phyloP scores from a whole-genome alignment of 37 sponge, comb jelly and placozoan genomes.

The Geodia barretti region DNA sequence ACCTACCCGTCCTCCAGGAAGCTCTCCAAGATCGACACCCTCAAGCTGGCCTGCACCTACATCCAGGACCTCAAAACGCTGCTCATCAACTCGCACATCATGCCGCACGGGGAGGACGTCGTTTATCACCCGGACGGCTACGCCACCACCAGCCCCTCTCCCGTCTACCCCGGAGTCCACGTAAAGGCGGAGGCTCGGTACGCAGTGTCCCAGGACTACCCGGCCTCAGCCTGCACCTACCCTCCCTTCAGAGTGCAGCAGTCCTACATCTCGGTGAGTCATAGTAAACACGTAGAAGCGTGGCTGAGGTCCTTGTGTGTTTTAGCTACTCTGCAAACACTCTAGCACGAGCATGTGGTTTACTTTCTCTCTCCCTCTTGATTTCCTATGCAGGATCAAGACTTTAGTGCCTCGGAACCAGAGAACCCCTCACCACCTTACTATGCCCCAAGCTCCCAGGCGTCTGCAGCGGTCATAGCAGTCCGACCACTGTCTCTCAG shows the following conservation, averaged over 20 bases:
- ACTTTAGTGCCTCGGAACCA: constrained; percentile 52
- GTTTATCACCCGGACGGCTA: constrained; percentile 16
- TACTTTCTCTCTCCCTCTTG: constrained; percentile 4
- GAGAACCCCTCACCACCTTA: constrained; percentile 13
- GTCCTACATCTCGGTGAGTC: constrained; percentile 50
- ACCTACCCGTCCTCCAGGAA: constrained; percentile 90
- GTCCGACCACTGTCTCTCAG: constrained; percentile 51
- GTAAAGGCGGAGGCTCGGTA: constrained; percentile 9
- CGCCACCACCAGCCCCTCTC: constrained; percentile 8
- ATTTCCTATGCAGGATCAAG: constrained; percentile 1
- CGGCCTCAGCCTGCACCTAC: constrained; percentile 1
- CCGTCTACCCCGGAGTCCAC: constrained; percentile 5
- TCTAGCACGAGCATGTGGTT: background rate
- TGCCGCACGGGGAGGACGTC: constrained; percentile 58
- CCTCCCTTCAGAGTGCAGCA: constrained; percentile 43
- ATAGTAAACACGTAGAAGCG: background rate
- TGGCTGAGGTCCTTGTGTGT: background rate
- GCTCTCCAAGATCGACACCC: constrained; percentile 94
- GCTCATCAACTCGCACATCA: constrained; percentile 38
- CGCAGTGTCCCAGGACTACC: constrained; percentile 1
- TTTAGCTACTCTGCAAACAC: background rate
- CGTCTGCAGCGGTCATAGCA: constrained; percentile 30
- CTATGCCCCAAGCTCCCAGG: background rate
- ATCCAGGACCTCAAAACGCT: constrained; percentile 75
- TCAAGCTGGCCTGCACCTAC: constrained; percentile 82